phyloP scores from a whole-genome alignment of 1,140 invertebrate species.

The Drosophila mauritiana region DNA sequence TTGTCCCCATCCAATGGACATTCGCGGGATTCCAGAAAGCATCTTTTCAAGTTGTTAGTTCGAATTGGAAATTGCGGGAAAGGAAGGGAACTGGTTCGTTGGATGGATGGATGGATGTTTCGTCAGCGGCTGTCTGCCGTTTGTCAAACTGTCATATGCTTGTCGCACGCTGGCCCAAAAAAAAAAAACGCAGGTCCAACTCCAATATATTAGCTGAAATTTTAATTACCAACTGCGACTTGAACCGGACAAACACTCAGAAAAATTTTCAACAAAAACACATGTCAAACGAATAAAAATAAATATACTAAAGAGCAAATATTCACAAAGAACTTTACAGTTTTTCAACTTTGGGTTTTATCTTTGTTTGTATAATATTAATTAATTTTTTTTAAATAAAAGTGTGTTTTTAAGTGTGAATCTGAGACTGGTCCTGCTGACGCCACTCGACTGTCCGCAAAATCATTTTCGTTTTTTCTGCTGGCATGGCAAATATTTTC shows the following conservation, averaged over 20 bases:
- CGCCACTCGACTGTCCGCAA: conserved; percentile 37
- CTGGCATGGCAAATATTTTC: conserved; percentile 60
- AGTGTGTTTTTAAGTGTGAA: neutral
- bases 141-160: conserved; percentile 83
- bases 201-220: conserved; percentile 80
- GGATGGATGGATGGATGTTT: conserved; percentile 13
- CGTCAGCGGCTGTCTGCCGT: conserved; percentile 63
- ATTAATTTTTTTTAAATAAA: too few relatives aligned
- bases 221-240: conserved; percentile 66
- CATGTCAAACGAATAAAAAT: neutral
- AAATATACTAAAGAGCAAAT: too few relatives aligned
- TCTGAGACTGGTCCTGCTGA: conserved; percentile 31
- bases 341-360: too few relatives aligned
- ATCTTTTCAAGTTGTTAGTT: conserved; percentile 49
- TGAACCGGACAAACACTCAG: neutral
- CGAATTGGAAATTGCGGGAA: neutral
- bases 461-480: conserved; percentile 28
- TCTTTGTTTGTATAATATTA: too few relatives aligned
- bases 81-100: neutral
- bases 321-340: too few relatives aligned
- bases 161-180: conserved; percentile 64
- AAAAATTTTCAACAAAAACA: neutral
- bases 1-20: conserved; percentile 72
- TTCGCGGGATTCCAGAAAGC: conserved; percentile 71
- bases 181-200: conserved; percentile 10